These are phyloP conservation scores for Chascanopsetta lugubris DNA, from an alignment of 2,113 vertebrate genomes.

Conservation along the genomic window DNA sequence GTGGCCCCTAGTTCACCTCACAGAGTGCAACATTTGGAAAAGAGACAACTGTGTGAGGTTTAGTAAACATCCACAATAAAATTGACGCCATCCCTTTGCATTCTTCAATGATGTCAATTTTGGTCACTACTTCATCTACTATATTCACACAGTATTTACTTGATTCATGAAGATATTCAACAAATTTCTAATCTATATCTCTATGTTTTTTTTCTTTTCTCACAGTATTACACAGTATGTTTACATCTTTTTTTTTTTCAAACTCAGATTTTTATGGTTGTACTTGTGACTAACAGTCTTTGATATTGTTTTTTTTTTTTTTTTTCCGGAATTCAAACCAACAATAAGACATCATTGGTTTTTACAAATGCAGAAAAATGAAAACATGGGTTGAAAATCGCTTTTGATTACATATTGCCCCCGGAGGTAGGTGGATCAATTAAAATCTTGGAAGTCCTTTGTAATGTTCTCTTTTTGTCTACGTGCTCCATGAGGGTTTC, in stretches of 20 bases:
- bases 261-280: slow-evolving; percentile 65
- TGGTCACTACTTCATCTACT: slow-evolving; percentile 79
- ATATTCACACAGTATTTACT: slow-evolving; percentile 82
- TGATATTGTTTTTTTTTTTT: slow-evolving; percentile 76
- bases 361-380: slow-evolving; percentile 77
- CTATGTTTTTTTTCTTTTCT: slow-evolving; percentile 78
- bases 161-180: slow-evolving; percentile 81
- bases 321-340: slow-evolving; percentile 71
- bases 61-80: slow-evolving; percentile 78
- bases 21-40: slow-evolving; percentile 73
- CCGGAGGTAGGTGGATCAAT: slow-evolving; percentile 98
- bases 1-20: slow-evolving; percentile 66
- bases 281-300: slow-evolving; percentile 81
- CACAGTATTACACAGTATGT: slow-evolving; percentile 81
- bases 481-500: slow-evolving; percentile 80
- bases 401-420: slow-evolving; percentile 86
- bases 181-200: slow-evolving; percentile 80
- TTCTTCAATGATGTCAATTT: slow-evolving; percentile 72
- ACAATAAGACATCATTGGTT: slow-evolving; percentile 68
- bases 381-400: slow-evolving; percentile 70
- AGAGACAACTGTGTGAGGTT: slow-evolving; percentile 77
- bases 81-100: slow-evolving; percentile 62
- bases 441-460: slow-evolving; percentile 93
- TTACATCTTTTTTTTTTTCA: slow-evolving; percentile 60
- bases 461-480: slow-evolving; percentile 86